Percentiles rank a stretch among this genome's conserved stretches.
Conservation (phyloP, 2,888 invertebrate genomes). For the Rhaphigaster nebulosa region DNA sequence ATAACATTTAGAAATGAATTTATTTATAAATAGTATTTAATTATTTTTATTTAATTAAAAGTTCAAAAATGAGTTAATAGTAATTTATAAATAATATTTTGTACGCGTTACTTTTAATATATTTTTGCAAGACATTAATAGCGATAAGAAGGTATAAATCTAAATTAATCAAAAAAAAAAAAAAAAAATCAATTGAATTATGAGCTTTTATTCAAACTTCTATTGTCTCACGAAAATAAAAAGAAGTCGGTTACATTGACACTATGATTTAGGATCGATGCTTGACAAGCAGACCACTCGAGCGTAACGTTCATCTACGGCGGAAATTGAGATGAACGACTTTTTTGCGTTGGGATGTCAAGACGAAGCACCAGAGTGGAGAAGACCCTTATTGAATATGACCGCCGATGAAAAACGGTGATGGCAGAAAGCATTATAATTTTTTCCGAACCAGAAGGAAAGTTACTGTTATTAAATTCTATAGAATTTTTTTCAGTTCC, state of each 20-base stretch:
- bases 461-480: background rate
- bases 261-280: slow-evolving; percentile 7
- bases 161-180: too few relatives aligned
- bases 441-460: background rate
- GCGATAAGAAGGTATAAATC: too few relatives aligned
- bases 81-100: too few relatives aligned
- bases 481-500: background rate
- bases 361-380: background rate
- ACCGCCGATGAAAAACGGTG: background rate
- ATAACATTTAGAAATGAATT: too few relatives aligned
- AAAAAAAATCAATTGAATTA: too few relatives aligned
- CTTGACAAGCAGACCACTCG: background rate
- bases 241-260: background rate
- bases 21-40: too few relatives aligned
- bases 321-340: background rate
- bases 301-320: background rate
- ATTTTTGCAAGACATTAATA: too few relatives aligned
- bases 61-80: too few relatives aligned
- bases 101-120: too few relatives aligned
- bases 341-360: background rate
- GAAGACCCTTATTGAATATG: background rate
- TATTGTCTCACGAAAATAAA: background rate
- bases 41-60: too few relatives aligned
- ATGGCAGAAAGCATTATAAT: background rate
- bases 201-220: too few relatives aligned